These are phyloP conservation scores for Pycnonotus jocosus DNA, from an alignment of 2,113 vertebrate species.

Conservation along the genomic window DNA sequence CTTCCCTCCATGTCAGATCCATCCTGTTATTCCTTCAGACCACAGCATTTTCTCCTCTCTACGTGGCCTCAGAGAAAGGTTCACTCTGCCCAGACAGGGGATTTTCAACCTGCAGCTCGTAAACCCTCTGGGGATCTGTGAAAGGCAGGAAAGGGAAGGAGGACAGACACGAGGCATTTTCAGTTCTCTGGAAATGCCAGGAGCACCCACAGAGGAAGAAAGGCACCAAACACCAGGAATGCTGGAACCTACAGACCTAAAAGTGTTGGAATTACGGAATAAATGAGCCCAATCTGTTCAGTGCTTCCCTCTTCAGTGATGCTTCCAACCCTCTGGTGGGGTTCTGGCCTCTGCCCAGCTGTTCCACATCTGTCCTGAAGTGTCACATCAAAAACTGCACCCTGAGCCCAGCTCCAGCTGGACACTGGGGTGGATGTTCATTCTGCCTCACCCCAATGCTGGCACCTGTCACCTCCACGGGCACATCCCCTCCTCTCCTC, in stretches of 20 bases:
- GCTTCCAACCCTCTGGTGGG: background rate
- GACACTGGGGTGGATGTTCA: background rate
- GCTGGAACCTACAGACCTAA: background rate
- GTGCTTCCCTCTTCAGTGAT: background rate
- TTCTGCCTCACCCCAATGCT: accelerated
- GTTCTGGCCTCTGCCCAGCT: background rate
- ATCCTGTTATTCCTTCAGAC: too few relatives aligned
- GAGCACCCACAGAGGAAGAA: background rate
- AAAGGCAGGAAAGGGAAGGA: background rate
- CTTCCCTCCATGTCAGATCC: background rate
- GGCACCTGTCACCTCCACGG: background rate
- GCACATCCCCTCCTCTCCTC: background rate
- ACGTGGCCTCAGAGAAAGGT: background rate
- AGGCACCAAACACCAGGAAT: background rate
- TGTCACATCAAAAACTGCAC: too few relatives aligned
- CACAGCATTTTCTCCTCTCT: background rate
- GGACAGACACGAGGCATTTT: background rate
- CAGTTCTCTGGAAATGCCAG: background rate
- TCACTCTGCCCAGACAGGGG: background rate
- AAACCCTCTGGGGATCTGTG: background rate
- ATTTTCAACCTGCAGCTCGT: background rate
- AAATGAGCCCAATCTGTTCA: background rate
- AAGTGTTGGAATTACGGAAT: accelerated
- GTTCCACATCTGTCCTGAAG: background rate
- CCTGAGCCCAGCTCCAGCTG: accelerated